Evolutionary conservation across 2,888 invertebrate genomes (phyloP), one percentile per base, ranked within the genome.

Genomic region (Salticus scenicus): DNA sequence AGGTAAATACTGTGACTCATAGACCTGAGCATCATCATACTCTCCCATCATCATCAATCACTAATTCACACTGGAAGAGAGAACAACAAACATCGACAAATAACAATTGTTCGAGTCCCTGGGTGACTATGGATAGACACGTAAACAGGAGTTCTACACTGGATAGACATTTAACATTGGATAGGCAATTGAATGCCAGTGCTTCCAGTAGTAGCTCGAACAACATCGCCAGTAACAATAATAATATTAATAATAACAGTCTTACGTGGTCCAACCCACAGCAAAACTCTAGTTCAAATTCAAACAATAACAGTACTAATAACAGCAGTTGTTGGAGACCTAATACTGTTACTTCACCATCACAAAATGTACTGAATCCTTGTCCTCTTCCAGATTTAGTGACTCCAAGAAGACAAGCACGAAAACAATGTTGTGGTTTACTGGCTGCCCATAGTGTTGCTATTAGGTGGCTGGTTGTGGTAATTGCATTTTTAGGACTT

Each of bases 391-490:
- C 86, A 41, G 86, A 86, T 71, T 66, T 86, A 24, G 86, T 86
- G 75, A 86, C 86, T 10, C 86, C 80, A 0, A 51, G 86, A 24
- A 75, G 86, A 51, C 86, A 86, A 24, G 86, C 80, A 12, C 80
- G 86, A 27, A 86, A 86, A 71, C 86, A 86, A 67, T 86, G 86
- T 27, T 86, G 86, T 72, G 86, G 86, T 12, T 31, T 86, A 33
- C 37, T 86, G 24, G 86, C 86, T 1, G 76, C 86, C 12, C 86
- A 86, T 28, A 86, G 86, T 67, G 86, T 86, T 37, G 86, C 86
- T 51, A 78, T 86, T 66, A 94, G 95, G 90, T 94, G 95, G 92
- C 95, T 95, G 91, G 95, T 96, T 90, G 93, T 96, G 72, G 94
- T 95, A 91, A 94, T 89, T 85, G 95, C 95, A 79, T 92, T 94